Percentiles rank a stretch among this genome's conserved stretches.
Evolutionary conservation across 2,888 invertebrate species (phyloP).

Genomic region (Zootermopsis nevadensis): DNA sequence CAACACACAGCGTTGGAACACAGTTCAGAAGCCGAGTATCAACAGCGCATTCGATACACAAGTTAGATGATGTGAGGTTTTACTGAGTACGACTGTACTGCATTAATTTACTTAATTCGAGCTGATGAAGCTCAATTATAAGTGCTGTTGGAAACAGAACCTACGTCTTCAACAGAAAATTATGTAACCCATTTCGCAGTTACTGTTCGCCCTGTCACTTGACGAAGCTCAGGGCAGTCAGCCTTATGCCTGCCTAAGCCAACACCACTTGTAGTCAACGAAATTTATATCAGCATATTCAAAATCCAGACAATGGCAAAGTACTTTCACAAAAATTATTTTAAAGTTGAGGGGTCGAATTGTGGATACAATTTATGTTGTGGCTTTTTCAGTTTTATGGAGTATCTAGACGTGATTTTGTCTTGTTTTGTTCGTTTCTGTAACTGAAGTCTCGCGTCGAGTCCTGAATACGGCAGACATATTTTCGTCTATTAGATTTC

Average conservation of each 20-base stretch:
- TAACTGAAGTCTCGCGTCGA: not conserved
- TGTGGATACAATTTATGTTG: too few relatives aligned
- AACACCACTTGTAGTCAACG: too few relatives aligned
- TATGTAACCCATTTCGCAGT: constrained; percentile 10
- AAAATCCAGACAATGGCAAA: not conserved
- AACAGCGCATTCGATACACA: too few relatives aligned
- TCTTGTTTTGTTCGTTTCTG: too few relatives aligned
- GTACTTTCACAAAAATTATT: not conserved
- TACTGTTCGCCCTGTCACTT: not conserved
- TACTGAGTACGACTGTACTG: constrained; percentile 1
- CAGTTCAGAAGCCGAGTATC: too few relatives aligned
- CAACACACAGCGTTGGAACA: too few relatives aligned
- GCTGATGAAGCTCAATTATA: constrained; percentile 34
- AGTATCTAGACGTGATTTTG: too few relatives aligned
- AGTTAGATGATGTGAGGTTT: not conserved
- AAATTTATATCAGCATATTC: not conserved
- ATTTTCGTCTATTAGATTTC: too few relatives aligned
- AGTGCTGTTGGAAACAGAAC: constrained; percentile 27
- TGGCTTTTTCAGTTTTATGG: too few relatives aligned
- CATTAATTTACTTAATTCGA: constrained; percentile 34
- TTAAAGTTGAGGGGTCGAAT: not conserved
- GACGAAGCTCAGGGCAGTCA: not conserved
- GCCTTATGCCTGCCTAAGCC: too few relatives aligned
- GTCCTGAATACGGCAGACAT: too few relatives aligned
- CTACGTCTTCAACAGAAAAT: constrained; percentile 16